These are phyloP conservation scores for Drosophila nr. medialis DNA, from an alignment of 2,888 invertebrate genomes.

Conservation along the genomic window DNA sequence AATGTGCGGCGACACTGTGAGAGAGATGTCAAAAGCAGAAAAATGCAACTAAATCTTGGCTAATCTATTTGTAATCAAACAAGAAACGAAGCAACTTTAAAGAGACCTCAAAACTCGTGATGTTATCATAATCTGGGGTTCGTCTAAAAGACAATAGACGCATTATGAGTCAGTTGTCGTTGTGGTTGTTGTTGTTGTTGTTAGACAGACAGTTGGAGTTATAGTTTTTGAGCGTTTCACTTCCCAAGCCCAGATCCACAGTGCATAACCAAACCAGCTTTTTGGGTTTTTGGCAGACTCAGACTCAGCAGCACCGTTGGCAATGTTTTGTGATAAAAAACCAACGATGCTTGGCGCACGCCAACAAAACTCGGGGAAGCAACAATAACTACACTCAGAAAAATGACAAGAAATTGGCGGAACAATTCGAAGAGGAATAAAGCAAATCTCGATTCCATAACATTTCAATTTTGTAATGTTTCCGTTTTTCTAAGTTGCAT, in stretches of 20 bases:
- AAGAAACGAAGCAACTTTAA: slow-evolving; percentile 17
- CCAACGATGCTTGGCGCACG: slow-evolving; percentile 71
- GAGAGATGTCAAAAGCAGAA: not conserved
- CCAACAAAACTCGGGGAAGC: slow-evolving; percentile 51
- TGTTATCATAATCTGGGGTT: slow-evolving; percentile 42
- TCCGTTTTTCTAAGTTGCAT: not conserved
- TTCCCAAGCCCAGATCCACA: slow-evolving; percentile 54
- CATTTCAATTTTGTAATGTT: too few relatives aligned
- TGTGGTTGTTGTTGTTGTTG: slow-evolving; percentile 9
- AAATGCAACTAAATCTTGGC: slow-evolving; percentile 8
- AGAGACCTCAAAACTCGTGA: slow-evolving; percentile 17
- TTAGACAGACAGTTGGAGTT: slow-evolving; percentile 30
- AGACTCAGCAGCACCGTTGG: slow-evolving; percentile 46
- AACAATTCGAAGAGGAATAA: not conserved
- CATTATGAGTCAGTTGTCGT: slow-evolving; percentile 32
- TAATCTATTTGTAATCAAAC: slow-evolving; percentile 54
- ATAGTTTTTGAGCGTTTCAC: slow-evolving; percentile 24
- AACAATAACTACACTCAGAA: not conserved
- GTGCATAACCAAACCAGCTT: slow-evolving; percentile 73
- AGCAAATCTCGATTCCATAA: not conserved
- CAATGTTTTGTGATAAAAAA: slow-evolving; percentile 65
- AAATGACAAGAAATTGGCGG: not conserved
- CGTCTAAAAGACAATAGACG: slow-evolving; percentile 45
- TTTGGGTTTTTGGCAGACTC: slow-evolving; percentile 34
- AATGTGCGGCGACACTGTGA: not conserved